phyloP scores from a whole-genome alignment of 2,797 vertebrate genomes.

The Micropoecilia bifurca region DNA sequence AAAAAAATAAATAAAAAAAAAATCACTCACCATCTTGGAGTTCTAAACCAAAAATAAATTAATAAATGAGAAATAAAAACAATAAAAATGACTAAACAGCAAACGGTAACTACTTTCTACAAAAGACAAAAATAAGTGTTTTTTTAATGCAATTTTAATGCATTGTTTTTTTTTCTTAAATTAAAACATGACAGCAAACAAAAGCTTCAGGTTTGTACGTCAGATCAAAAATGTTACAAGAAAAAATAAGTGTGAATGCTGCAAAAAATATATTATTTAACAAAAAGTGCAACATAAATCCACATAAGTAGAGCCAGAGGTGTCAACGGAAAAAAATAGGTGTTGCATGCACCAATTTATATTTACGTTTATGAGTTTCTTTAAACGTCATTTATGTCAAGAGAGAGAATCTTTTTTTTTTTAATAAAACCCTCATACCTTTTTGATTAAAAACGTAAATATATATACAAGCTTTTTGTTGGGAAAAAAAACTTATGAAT shows the following conservation, averaged over 20 bases:
- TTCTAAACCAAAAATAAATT: conserved; percentile 77
- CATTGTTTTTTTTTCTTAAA: not conserved
- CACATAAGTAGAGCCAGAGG: conserved; percentile 22
- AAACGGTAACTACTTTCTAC: conserved; percentile 67
- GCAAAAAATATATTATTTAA: conserved; percentile 42
- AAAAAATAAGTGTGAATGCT: conserved; percentile 30
- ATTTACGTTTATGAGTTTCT: conserved; percentile 69
- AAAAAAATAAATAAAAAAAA: conserved; percentile 34
- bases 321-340: conserved; percentile 22
- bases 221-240: not conserved
- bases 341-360: conserved; percentile 69
- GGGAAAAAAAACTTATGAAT: not conserved
- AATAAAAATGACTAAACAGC: conserved; percentile 71
- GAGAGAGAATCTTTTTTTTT: not conserved
- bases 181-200: conserved; percentile 24
- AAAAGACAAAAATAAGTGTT: conserved; percentile 21
- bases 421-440: not conserved
- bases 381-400: not conserved
- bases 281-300: conserved; percentile 41
- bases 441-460: conserved; percentile 71
- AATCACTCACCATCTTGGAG: conserved; percentile 85
- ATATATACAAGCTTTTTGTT: conserved; percentile 57
- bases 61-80: conserved; percentile 57
- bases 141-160: not conserved
- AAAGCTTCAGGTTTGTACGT: conserved; percentile 24